Percentiles rank a stretch among this genome's conserved stretches.
phyloP scores from a whole-genome alignment of 2,113 vertebrate genomes.

The Pongo abelii region DNA sequence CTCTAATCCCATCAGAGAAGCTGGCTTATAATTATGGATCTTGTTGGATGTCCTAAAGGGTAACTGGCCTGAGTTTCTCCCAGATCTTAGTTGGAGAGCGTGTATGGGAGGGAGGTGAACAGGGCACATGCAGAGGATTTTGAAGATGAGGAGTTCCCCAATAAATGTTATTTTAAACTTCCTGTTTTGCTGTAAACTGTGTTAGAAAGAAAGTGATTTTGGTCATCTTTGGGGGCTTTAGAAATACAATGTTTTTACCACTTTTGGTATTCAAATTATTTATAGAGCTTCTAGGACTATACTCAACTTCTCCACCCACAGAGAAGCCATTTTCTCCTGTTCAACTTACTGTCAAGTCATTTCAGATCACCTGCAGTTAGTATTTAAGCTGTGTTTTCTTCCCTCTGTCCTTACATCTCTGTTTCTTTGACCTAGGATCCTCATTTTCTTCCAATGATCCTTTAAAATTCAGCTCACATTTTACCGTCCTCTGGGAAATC shows the following conservation, averaged over 20 bases:
- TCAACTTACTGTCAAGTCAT: neutral
- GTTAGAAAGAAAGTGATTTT: conserved; percentile 25
- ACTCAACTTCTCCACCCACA: neutral
- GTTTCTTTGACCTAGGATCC: neutral
- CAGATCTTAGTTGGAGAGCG: conserved; percentile 19
- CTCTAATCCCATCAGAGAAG: conserved; percentile 25
- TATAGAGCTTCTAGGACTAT: neutral
- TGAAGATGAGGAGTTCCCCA: neutral
- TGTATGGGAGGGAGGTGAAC: neutral
- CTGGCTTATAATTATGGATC: conserved; percentile 5
- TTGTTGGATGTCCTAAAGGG: neutral
- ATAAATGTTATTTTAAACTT: conserved; percentile 21
- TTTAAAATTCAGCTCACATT: conserved; percentile 1
- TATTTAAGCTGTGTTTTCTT: neutral
- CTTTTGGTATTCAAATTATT: neutral
- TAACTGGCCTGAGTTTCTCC: neutral
- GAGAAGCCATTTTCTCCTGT: neutral
- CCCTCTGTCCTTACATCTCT: neutral
- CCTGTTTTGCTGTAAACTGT: neutral
- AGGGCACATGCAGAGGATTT: neutral
- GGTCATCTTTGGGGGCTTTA: neutral
- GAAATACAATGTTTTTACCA: neutral
- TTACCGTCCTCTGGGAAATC: neutral
- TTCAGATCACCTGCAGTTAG: neutral
- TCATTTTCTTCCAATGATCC: neutral